These are phyloP conservation scores for Drosophila colorata DNA, from an alignment of 2,888 invertebrate species.

Conservation along the genomic window DNA sequence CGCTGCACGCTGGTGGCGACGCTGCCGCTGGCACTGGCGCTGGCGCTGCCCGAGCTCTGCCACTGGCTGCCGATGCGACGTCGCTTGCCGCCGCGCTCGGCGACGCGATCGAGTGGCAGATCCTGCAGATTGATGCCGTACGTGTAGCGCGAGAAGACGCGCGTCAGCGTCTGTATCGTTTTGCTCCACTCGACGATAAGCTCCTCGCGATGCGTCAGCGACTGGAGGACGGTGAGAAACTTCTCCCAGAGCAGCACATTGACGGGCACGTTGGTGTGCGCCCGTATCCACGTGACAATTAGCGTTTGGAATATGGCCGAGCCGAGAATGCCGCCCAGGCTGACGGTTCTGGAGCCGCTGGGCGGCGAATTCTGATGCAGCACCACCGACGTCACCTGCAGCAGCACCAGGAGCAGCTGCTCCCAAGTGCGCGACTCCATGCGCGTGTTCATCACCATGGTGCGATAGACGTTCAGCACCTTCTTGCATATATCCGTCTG, in stretches of 20 bases:
- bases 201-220: constrained; percentile 97
- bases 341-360: constrained; percentile 88
- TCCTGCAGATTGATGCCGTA: constrained; percentile 97
- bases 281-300: constrained; percentile 99
- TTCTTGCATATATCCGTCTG: constrained; percentile 98
- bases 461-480: constrained; percentile 97
- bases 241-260: constrained; percentile 96
- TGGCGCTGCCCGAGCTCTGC: constrained; percentile 77
- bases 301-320: constrained; percentile 96
- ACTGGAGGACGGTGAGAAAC: constrained; percentile 93
- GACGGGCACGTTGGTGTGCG: constrained; percentile 96
- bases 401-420: constrained; percentile 92
- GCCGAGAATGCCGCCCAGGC: constrained; percentile 91
- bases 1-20: constrained; percentile 51
- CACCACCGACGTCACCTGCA: constrained; percentile 96
- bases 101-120: constrained; percentile 91
- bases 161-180: constrained; percentile 98
- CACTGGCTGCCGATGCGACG: constrained; percentile 86
- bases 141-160: constrained; percentile 97
- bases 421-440: constrained; percentile 98
- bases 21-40: constrained; percentile 23
- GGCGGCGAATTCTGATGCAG: constrained; percentile 91
- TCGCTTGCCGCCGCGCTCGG: constrained; percentile 91
- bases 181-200: constrained; percentile 98
- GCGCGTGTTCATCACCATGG: constrained; percentile 98